Conservation (phyloP, 1,140 invertebrate species). For the Drosophila biarmipes region DNA sequence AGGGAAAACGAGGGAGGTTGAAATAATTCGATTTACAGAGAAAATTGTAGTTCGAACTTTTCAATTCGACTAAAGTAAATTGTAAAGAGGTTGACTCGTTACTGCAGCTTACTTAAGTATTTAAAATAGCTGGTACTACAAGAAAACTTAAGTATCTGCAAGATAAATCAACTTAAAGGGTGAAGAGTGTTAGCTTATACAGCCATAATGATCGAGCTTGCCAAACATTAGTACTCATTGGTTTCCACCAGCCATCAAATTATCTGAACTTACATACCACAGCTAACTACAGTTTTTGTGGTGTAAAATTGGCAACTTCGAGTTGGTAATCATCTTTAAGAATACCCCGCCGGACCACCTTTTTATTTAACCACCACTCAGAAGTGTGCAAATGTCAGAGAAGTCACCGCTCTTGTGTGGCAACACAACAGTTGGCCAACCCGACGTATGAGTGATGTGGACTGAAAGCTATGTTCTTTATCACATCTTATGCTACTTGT, state of each 20-base stretch:
- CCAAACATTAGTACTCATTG: not conserved
- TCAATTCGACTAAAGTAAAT: not conserved
- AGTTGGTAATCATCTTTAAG: constrained; percentile 11
- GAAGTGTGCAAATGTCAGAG: constrained; percentile 25
- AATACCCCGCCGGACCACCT: not conserved
- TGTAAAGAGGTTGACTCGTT: not conserved
- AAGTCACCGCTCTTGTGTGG: constrained; percentile 20
- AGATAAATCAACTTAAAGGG: not conserved
- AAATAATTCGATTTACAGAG: not conserved
- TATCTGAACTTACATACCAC: not conserved
- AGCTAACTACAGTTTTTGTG: not conserved
- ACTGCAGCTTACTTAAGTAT: no score
- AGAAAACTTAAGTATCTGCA: no score
- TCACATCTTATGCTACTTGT: constrained; percentile 26
- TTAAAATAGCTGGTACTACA: no score
- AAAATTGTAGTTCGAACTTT: not conserved
- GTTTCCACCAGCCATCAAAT: not conserved
- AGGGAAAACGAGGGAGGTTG: not conserved
- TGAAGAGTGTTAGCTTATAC: not conserved
- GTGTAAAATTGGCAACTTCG: constrained; percentile 9
- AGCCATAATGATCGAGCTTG: not conserved
- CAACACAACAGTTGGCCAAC: constrained; percentile 31
- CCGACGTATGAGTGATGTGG: constrained; percentile 46
- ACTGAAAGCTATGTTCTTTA: constrained; percentile 8
- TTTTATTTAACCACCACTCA: constrained; percentile 2